Evolutionary conservation across 2,797 vertebrate species (phyloP), one percentile per base, ranked within the genome.

Genomic region (Amblyraja radiata): DNA sequence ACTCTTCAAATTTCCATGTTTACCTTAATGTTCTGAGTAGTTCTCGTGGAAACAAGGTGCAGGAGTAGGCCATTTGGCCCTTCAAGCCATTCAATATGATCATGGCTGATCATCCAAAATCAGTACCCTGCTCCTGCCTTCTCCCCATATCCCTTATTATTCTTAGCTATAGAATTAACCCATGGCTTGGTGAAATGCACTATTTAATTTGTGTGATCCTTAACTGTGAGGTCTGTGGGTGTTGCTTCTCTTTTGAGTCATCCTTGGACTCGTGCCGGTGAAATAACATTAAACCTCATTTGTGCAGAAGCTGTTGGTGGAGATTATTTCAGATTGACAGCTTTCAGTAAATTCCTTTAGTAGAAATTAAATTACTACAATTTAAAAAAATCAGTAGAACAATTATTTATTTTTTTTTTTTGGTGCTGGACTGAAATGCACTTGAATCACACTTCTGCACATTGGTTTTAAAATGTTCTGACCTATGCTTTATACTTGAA

Each of bases 261-360:
- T 90, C 63, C 63, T 65, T 68, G 32, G 63, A 90, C 54, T 83
- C 11, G 1, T 68, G 86, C 63, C 63, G 23, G 32, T 90, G 6
- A 68, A 90, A 68, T 36, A 36, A 63, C 32, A 18, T 90, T 36
- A 63, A 32, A 90, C 63, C 86, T 65, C 84, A 90, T 65, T 65
- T 88, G 28, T 32, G n/a, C 84, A 65, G 61, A 25, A 63, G 84
- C 28, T 88, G 61, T 63, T 63, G 16, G 84, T 88, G 25, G 84
- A 88, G 28, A 86, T 88, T 81, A 36, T 90, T 36, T 63, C 61
- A n/a, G 61, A 32, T 65, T 65, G 88, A 39, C 61, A 65, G 63
- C 63, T 36, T 68, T 88, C 84, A 88, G 61, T 88, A 88, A 88
- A 88, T 88, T 58, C n/a, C 1, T 71, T 90, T 73, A 18, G 13